Conservation (phyloP, 2,113 vertebrate species). For the Corydoras maculifer region DNA sequence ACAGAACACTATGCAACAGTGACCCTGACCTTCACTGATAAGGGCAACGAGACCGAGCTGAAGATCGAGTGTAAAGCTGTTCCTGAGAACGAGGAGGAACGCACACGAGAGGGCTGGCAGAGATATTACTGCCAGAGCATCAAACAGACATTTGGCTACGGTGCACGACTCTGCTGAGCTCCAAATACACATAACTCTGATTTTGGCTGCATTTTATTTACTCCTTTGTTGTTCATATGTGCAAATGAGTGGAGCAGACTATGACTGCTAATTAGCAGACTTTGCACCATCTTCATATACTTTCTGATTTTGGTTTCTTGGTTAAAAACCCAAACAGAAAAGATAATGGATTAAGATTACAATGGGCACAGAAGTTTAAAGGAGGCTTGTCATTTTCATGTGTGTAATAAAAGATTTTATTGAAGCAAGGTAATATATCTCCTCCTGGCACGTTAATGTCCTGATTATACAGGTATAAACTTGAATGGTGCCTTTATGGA, state of each 20-base stretch:
- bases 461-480: conserved; percentile 15
- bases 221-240: conserved; percentile 22
- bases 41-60: conserved; percentile 76
- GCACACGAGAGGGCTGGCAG: conserved; percentile 80
- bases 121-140: conserved; percentile 84
- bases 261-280: conserved; percentile 28
- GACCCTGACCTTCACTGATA: conserved; percentile 72
- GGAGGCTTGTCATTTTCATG: conserved; percentile 12
- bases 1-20: conserved; percentile 83
- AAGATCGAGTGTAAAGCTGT: conserved; percentile 75
- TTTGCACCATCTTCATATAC: conserved; percentile 22
- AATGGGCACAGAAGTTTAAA: background rate
- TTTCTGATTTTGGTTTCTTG: conserved; percentile 31
- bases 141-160: conserved; percentile 86
- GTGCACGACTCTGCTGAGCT: conserved; percentile 74
- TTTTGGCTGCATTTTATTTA: conserved; percentile 9
- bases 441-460: conserved; percentile 6
- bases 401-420: conserved; percentile 34
- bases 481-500: conserved; percentile 28
- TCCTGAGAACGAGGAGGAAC: conserved; percentile 78
- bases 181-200: background rate
- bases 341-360: conserved; percentile 2
- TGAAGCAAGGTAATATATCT: conserved; percentile 29
- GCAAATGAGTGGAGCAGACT: conserved; percentile 16
- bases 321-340: conserved; percentile 18